Conservation (phyloP, 2,113 vertebrate genomes). For the Notiomystis cincta region DNA sequence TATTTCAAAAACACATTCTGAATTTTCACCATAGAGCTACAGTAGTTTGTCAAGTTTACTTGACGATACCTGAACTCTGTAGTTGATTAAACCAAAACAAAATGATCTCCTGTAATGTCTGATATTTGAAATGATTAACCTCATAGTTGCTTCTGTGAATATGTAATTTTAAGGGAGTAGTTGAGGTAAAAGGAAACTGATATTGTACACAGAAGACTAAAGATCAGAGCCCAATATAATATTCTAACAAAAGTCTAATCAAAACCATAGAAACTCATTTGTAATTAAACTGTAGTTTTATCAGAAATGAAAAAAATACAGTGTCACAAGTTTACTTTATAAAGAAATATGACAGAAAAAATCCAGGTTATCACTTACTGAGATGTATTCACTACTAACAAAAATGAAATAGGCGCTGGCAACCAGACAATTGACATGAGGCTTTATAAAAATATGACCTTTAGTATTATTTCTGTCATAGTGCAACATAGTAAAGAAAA, state of each 20-base stretch:
- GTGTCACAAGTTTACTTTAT: neutral
- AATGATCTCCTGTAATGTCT: neutral
- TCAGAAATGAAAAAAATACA: neutral
- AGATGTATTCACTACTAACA: neutral
- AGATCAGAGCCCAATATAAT: neutral
- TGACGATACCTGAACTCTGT: neutral
- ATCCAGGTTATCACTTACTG: neutral
- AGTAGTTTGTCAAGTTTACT: neutral
- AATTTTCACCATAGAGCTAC: neutral
- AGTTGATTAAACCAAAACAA: neutral
- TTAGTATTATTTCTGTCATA: neutral
- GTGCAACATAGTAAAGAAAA: neutral
- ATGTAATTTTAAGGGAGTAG: neutral
- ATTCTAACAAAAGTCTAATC: neutral
- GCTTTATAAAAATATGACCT: neutral
- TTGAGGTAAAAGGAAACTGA: neutral
- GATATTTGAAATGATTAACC: neutral
- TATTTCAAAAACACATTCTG: constrained; percentile 9
- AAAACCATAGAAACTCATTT: neutral
- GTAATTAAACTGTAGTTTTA: neutral
- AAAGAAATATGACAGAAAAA: neutral
- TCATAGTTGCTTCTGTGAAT: neutral
- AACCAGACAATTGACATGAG: neutral
- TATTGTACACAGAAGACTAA: neutral
- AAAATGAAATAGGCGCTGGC: neutral